Percentiles rank a stretch among this genome's conserved stretches.
These are phyloP conservation scores for Ceyx erithaca DNA, from an alignment of 2,797 vertebrate genomes.

Conservation along the genomic window DNA sequence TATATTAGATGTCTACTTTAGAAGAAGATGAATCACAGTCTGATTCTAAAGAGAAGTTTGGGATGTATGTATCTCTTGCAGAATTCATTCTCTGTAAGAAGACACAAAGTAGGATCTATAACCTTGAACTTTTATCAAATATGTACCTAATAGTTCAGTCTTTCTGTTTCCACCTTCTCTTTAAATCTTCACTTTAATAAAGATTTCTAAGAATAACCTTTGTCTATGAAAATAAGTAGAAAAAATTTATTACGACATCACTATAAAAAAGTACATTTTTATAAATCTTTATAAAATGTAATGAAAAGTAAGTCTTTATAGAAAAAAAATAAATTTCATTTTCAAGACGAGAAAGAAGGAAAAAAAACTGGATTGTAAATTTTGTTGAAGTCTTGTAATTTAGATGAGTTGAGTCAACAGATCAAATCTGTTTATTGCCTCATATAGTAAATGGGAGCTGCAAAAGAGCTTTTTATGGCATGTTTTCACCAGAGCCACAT, in stretches of 20 bases:
- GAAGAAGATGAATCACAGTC: constrained; percentile 16
- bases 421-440: not conserved
- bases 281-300: not conserved
- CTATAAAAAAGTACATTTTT: not conserved
- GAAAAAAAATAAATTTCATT: not conserved
- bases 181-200: not conserved
- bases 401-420: not conserved
- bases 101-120: not conserved
- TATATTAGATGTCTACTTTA: constrained; percentile 12
- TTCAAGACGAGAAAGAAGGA: not conserved
- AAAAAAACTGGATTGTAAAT: not conserved
- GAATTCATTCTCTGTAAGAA: constrained; percentile 13
- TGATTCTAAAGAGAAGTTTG: not conserved
- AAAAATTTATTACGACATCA: not conserved
- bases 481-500: not conserved
- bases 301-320: not conserved
- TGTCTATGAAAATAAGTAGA: not conserved
- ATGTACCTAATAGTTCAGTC: not conserved
- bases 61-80: not conserved
- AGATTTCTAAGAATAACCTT: not conserved
- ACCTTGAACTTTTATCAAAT: not conserved
- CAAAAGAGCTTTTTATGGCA: not conserved
- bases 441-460: not conserved
- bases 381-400: not conserved
- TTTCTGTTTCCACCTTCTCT: not conserved